Percentiles rank a stretch among this genome's conserved stretches.
Conservation (phyloP, 2,888 invertebrate genomes). For the Parnassius mnemosyne region DNA sequence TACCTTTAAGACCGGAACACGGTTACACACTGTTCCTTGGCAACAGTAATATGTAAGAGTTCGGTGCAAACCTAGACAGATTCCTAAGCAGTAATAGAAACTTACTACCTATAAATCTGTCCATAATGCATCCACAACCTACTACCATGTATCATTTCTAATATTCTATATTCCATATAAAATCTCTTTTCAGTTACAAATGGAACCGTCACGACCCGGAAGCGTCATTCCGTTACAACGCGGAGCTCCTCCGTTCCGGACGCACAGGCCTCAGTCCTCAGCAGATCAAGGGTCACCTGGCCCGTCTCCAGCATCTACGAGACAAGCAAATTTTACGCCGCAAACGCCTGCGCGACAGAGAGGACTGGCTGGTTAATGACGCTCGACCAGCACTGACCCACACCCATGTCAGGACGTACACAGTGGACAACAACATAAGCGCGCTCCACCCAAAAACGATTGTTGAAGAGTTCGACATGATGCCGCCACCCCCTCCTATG, state of each 20-base stretch:
- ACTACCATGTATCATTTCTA: too few relatives aligned
- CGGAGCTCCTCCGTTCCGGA: slow-evolving; percentile 64
- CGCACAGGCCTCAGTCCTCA: slow-evolving; percentile 65
- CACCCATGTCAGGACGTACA: slow-evolving; percentile 77
- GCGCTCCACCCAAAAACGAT: slow-evolving; percentile 81
- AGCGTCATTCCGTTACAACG: slow-evolving; percentile 67
- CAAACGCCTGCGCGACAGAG: slow-evolving; percentile 47
- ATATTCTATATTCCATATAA: too few relatives aligned
- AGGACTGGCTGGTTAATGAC: slow-evolving; percentile 66
- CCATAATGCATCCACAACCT: too few relatives aligned
- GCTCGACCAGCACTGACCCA: slow-evolving; percentile 60
- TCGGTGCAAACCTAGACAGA: too few relatives aligned
- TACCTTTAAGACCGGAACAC: too few relatives aligned
- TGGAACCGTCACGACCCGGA: slow-evolving; percentile 74
- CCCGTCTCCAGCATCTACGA: slow-evolving; percentile 61
- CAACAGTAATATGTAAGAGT: too few relatives aligned
- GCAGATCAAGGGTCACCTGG: slow-evolving; percentile 63
- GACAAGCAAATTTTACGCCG: slow-evolving; percentile 67
- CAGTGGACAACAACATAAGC: slow-evolving; percentile 74
- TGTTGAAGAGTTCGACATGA: slow-evolving; percentile 76
- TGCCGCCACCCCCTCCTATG: slow-evolving; percentile 51
- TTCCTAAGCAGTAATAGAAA: too few relatives aligned
- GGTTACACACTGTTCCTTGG: too few relatives aligned
- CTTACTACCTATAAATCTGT: too few relatives aligned
- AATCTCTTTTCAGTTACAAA: slow-evolving; percentile 56